Percentiles rank a stretch among this genome's conserved stretches.
Conservation (phyloP, 1,140 invertebrate species). For the Lucilia cuprina region DNA sequence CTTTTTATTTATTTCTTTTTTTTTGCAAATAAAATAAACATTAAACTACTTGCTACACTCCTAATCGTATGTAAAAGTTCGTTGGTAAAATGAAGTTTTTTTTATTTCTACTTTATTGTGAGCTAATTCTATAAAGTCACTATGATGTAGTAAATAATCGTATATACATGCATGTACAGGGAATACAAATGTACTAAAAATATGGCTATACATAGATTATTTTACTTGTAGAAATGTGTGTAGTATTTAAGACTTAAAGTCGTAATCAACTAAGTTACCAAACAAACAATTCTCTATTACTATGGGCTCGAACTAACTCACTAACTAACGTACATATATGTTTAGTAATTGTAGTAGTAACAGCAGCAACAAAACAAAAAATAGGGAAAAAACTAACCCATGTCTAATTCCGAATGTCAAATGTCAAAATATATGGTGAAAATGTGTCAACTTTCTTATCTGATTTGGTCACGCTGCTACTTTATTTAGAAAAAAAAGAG, state of each 20-base stretch:
- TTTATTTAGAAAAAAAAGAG: constrained; percentile 44
- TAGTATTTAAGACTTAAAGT: too few relatives aligned
- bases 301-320: constrained; percentile 7
- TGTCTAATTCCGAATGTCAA: constrained; percentile 63
- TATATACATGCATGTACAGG: background rate
- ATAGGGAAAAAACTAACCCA: constrained; percentile 39
- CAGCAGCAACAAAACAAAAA: background rate
- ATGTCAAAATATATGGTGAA: constrained; percentile 63
- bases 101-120: background rate
- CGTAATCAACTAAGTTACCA: background rate
- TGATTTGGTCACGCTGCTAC: constrained; percentile 63
- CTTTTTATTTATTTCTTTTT: background rate
- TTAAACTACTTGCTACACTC: constrained; percentile 7
- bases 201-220: too few relatives aligned
- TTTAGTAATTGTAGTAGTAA: too few relatives aligned
- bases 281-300: background rate
- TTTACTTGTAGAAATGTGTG: too few relatives aligned
- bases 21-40: background rate
- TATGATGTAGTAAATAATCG: background rate
- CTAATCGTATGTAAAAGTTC: background rate
- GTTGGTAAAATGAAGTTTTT: background rate
- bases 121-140: background rate
- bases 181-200: background rate
- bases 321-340: background rate
- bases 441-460: constrained; percentile 63